A percentile compares a stretch with the other conserved stretches of the same genome.
These are phyloP conservation scores for Tribolium madens DNA, from an alignment of 1,140 invertebrate species.

Conservation along the genomic window DNA sequence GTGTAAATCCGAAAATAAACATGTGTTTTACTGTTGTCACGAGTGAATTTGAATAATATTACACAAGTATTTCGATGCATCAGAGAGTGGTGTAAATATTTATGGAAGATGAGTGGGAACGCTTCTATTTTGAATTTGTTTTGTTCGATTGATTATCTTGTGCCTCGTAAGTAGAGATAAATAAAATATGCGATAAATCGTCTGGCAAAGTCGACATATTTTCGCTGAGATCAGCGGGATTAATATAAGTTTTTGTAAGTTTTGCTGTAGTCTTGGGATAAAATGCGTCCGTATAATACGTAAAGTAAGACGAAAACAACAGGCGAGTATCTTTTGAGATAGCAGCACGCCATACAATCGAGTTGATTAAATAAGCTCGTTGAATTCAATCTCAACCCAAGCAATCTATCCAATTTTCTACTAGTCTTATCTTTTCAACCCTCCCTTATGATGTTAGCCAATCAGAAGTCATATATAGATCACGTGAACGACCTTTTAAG, in stretches of 20 bases:
- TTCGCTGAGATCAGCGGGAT: constrained; percentile 37
- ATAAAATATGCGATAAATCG: constrained; percentile 47
- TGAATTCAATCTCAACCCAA: constrained; percentile 61
- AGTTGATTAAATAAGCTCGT: constrained; percentile 63
- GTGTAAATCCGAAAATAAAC: constrained; percentile 33
- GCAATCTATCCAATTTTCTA: constrained; percentile 63
- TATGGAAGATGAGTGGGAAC: constrained; percentile 5
- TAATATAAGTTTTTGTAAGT: constrained; percentile 38
- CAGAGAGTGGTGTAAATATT: constrained; percentile 13
- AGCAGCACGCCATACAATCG: constrained; percentile 56
- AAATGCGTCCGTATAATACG: constrained; percentile 17
- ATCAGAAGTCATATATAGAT: constrained; percentile 55
- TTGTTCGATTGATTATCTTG: constrained; percentile 11
- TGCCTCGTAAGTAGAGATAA: constrained; percentile 44
- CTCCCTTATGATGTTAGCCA: constrained; percentile 61
- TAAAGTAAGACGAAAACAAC: constrained; percentile 31
- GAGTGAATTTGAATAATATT: constrained; percentile 27
- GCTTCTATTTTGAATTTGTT: constrained; percentile 2
- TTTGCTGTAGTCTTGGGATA: constrained; percentile 11
- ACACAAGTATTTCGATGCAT: constrained; percentile 2
- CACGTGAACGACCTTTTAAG: constrained; percentile 54
- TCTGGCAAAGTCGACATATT: constrained; percentile 43
- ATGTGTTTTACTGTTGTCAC: constrained; percentile 8
- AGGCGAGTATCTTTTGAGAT: constrained; percentile 40
- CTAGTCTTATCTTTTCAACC: constrained; percentile 62